These are phyloP conservation scores for Microdon myrmicae DNA, from an alignment of 2,888 invertebrate genomes.

Conservation along the genomic window DNA sequence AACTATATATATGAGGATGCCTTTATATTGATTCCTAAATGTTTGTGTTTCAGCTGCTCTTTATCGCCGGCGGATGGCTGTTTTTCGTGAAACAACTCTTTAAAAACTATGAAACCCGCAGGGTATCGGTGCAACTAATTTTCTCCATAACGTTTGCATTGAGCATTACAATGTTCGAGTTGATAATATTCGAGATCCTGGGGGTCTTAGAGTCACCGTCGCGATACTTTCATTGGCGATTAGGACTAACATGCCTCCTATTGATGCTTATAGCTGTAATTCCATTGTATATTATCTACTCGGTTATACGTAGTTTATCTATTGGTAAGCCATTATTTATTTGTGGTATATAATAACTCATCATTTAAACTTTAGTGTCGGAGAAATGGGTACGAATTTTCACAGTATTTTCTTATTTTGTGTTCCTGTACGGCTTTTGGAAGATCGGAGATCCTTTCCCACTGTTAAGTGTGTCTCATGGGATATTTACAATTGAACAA, in stretches of 20 bases:
- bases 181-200: slow-evolving; percentile 99
- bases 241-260: slow-evolving; percentile 88
- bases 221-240: slow-evolving; percentile 82
- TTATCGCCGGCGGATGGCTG: slow-evolving; percentile 97
- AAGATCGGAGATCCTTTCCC: slow-evolving; percentile 99
- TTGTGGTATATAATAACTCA: background rate
- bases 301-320: slow-evolving; percentile 88
- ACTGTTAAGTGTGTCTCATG: slow-evolving; percentile 94
- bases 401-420: slow-evolving; percentile 86
- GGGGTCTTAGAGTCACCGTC: slow-evolving; percentile 92
- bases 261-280: slow-evolving; percentile 95
- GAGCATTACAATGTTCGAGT: slow-evolving; percentile 98
- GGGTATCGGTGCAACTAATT: slow-evolving; percentile 91
- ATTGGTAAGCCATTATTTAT: slow-evolving; percentile 76
- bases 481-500: slow-evolving; percentile 73
- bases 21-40: background rate
- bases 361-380: slow-evolving; percentile 70
- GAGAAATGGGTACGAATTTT: slow-evolving; percentile 80
- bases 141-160: slow-evolving; percentile 96
- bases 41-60: slow-evolving; percentile 78
- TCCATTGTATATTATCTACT: slow-evolving; percentile 96
- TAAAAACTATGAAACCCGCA: slow-evolving; percentile 96
- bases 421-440: slow-evolving; percentile 97
- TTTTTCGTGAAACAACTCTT: slow-evolving; percentile 98
- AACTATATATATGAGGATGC: slow-evolving; percentile 54